phyloP scores from a whole-genome alignment of 2,888 invertebrate species.

The Lithophane semibrunnea region DNA sequence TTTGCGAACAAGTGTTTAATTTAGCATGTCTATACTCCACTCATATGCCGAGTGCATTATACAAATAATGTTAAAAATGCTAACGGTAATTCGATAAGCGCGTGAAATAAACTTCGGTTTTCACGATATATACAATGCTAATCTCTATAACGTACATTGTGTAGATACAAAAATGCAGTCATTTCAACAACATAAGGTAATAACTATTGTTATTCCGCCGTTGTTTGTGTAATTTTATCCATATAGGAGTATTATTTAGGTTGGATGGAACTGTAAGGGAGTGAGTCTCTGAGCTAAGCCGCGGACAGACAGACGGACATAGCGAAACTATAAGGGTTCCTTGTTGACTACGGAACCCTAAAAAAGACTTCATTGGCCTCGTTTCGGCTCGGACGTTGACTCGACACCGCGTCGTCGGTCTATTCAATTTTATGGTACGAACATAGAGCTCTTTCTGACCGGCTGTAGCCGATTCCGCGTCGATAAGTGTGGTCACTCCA shows the following conservation, averaged over 20 bases:
- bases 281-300: no score
- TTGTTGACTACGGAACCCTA: no score
- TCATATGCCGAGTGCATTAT: neutral
- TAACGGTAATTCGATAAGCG: neutral
- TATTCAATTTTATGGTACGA: neutral
- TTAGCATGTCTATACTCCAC: neutral
- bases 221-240: neutral
- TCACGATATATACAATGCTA: neutral
- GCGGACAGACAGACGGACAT: no score
- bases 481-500: neutral
- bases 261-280: neutral
- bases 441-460: no score
- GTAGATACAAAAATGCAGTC: neutral
- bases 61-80: neutral
- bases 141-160: neutral
- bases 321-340: no score
- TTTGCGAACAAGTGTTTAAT: constrained; percentile 10
- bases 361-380: neutral
- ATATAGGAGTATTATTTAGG: neutral
- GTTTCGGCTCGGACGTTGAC: neutral
- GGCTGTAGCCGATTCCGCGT: neutral
- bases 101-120: neutral
- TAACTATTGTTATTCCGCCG: neutral
- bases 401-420: neutral
- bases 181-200: neutral